Percentiles rank a stretch among this genome's conserved stretches.
Conservation (phyloP, 2,113 vertebrate species). For the Calcarius ornatus region DNA sequence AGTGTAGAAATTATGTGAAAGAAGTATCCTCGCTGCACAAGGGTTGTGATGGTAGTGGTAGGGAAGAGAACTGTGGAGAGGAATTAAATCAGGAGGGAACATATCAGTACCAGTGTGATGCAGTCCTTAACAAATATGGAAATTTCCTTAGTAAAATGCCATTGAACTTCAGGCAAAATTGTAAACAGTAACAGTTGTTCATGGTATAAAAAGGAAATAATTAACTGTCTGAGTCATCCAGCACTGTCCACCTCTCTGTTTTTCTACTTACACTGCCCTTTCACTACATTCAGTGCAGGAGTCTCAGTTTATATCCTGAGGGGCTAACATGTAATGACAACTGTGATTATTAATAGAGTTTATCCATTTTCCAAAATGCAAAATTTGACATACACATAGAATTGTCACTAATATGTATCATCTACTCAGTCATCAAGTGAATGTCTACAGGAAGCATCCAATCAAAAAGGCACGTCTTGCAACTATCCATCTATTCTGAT, state of each 20-base stretch:
- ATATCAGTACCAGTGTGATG: not conserved
- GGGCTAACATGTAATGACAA: not conserved
- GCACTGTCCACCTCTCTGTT: not conserved
- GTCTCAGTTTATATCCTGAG: not conserved
- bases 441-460: not conserved
- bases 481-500: not conserved
- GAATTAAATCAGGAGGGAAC: fast-evolving
- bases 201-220: not conserved
- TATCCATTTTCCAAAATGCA: not conserved
- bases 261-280: not conserved
- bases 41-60: not conserved
- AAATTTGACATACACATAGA: not conserved
- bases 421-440: not conserved
- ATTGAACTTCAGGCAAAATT: not conserved
- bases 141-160: not conserved
- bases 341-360: not conserved
- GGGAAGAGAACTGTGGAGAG: not conserved
- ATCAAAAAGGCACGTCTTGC: not conserved
- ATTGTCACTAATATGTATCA: not conserved
- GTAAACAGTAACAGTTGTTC: not conserved
- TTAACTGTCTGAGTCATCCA: not conserved
- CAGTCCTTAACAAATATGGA: not conserved
- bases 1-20: not conserved
- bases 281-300: not conserved
- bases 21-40: not conserved